Base-by-base conservation (phyloP, 2,888 invertebrate species). In the Scelioninae gen. 2 region DNA sequence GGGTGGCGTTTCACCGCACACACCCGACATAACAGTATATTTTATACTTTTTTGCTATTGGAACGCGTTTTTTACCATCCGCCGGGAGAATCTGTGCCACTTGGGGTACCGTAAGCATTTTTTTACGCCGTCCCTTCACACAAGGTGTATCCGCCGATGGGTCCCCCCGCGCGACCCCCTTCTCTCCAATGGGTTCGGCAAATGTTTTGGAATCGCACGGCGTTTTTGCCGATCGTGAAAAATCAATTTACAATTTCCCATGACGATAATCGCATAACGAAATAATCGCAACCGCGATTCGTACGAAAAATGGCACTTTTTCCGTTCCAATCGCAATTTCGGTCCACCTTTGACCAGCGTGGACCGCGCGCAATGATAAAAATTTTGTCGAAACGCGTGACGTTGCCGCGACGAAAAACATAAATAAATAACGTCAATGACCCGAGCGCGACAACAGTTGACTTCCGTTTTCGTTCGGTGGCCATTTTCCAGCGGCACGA, bases 51-150 rank as follows among this genome's bases (percentile, higher is more conserved):
- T 80, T 80, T 78, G 76, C 72, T 43, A 75, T 61, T 31, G 72
- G 67, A 63, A 64, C 67, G 71, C 48, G 77, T 77, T 78, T 83
- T 80, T 78, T 74, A 60, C 78, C 69, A 73, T 80, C 80, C 80
- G 80, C 78, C 77, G 76, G 73, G 77, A 80, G 82, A 85, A 85
- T 85, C 84, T 81, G 83, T 85, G 85, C 84, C 84, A 84, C 81
- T 83, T 79, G 78, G 82, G 79, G 81, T 84, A 86, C 85, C 85
- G 85, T 84, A 85, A 83, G 82, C 77, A 31, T 77, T 79, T 79
- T 76, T 75, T 74, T 70, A 48, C 63, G 18, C 43, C 55, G 63
- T 73, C 69, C 69, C 70, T 58, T 48, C 65, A 68, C 70, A 71
- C 74, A 74, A 75, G 77, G 70, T 77, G 74, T 53, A 74, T 77